A percentile compares a stretch with the other conserved stretches of the same genome.
phyloP scores from a whole-genome alignment of 2,797 vertebrate genomes.

The Microcaecilia unicolor region DNA sequence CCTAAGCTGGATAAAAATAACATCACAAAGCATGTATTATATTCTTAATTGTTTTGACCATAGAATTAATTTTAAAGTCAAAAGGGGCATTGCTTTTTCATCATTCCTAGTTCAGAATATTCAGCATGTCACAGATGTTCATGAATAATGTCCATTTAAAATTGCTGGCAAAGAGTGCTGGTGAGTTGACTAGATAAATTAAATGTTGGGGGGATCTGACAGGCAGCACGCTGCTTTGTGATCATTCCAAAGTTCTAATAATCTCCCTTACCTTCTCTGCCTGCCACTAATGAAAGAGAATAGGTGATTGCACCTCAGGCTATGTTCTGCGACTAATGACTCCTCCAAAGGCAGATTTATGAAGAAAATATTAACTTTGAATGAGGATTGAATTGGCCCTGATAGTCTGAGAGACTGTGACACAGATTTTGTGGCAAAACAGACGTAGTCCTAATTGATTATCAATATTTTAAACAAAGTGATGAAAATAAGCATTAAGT shows the following conservation, averaged over 20 bases:
- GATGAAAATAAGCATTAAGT: slow-evolving; percentile 98
- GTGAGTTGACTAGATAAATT: slow-evolving; percentile 90
- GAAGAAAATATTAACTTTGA: slow-evolving; percentile 92
- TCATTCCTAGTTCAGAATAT: slow-evolving; percentile 72
- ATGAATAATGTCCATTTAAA: slow-evolving; percentile 98
- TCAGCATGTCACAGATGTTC: slow-evolving; percentile 92
- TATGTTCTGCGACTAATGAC: slow-evolving; percentile 82
- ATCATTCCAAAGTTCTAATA: slow-evolving; percentile 99
- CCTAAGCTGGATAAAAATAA: slow-evolving; percentile 34
- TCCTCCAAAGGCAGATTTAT: slow-evolving; percentile 82
- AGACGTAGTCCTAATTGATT: slow-evolving; percentile 98
- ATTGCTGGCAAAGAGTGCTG: slow-evolving; percentile 64
- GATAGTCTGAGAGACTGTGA: slow-evolving; percentile 94
- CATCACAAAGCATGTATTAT: slow-evolving; percentile 40
- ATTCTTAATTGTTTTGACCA: slow-evolving; percentile 64
- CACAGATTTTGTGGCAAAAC: slow-evolving; percentile 96
- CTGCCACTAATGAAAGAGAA: slow-evolving; percentile 98
- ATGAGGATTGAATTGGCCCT: slow-evolving; percentile 89
- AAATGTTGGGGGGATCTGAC: slow-evolving; percentile 98
- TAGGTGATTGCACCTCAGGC: slow-evolving; percentile 98
- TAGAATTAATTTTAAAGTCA: slow-evolving; percentile 87
- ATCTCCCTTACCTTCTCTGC: slow-evolving; percentile 99
- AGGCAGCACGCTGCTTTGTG: slow-evolving; percentile 97
- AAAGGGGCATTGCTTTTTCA: slow-evolving; percentile 77
- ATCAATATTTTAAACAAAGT: slow-evolving; percentile 99